Conservation (phyloP, 2,797 vertebrate genomes). For the Lacerta viridis region DNA sequence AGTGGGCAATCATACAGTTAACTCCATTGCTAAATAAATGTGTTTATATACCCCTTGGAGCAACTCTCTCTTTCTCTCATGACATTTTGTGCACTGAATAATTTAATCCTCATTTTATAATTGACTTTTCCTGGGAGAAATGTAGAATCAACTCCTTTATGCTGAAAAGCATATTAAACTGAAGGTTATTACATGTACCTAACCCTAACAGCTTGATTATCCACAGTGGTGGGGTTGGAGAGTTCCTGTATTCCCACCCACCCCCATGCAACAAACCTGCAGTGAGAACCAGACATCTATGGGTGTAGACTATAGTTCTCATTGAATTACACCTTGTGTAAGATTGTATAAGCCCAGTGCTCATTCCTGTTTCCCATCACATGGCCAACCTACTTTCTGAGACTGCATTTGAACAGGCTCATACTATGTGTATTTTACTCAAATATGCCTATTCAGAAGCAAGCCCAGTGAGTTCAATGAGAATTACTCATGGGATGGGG, state of each 20-base stretch:
- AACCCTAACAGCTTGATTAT: not conserved
- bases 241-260: not conserved
- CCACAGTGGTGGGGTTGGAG: not conserved
- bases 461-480: too few relatives aligned
- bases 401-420: not conserved
- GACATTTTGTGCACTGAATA: conserved; percentile 1
- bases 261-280: not conserved
- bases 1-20: not conserved
- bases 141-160: conserved; percentile 1
- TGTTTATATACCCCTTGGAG: not conserved
- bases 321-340: not conserved
- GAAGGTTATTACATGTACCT: not conserved
- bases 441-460: too few relatives aligned
- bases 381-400: not conserved
- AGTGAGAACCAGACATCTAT: not conserved
- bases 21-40: not conserved
- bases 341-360: not conserved
- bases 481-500: too few relatives aligned
- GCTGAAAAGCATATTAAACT: not conserved
- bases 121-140: not conserved
- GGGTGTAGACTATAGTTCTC: not conserved
- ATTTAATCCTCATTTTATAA: conserved; percentile 4
- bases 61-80: not conserved
- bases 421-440: not conserved
- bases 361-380: not conserved